Base-by-base conservation (phyloP, 2,888 invertebrate genomes). In the Drosophila tripunctata region DNA sequence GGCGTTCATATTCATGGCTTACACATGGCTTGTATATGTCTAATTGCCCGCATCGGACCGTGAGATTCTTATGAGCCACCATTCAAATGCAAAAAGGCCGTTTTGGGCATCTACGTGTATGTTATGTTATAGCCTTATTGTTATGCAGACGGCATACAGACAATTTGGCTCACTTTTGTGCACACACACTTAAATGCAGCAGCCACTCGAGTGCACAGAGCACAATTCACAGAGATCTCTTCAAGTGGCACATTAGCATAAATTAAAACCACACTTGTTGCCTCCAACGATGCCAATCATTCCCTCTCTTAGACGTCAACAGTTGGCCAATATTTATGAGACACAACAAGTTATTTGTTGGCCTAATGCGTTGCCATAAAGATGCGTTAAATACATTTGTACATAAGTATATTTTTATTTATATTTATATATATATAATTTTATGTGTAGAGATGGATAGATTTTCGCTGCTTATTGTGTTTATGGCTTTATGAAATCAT, bases 211-310 rank as follows among this genome's bases (percentile, higher is more conserved):
- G 48, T 61, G 65, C 56, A 47, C n/a, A 27, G 54, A 68, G 74
- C 7, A 22, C 58, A 65, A 71, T 76, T 55, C 58, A 17, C 27
- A 40, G 43, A 54, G 58, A 65, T 71, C 56, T 65, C 33, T 31
- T 58, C 21, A 58, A 81, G 63, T 65, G 50, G 69, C 73, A 81
- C 73, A 81, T 81, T 81, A 69, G 78, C 81, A 81, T 81, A 81
- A 69, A 88, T 88, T 86, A 88, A 82, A 82, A 80, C 17, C 48
- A 48, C 88, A 86, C 81, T 88, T 88, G 88, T 56, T 67, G 48
- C 50, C 50, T 31, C 19, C 30, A 19, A 30, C 31, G 66, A 58
- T 60, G 66, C 64, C 68, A 71, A 61, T 67, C 74, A 57, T 68
- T 61, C 64, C 60, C 24, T 1, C 27, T 27, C 67, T 61, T 84